Base-by-base conservation (phyloP, 1,140 invertebrate genomes). In the Scaptomyza hsui region DNA sequence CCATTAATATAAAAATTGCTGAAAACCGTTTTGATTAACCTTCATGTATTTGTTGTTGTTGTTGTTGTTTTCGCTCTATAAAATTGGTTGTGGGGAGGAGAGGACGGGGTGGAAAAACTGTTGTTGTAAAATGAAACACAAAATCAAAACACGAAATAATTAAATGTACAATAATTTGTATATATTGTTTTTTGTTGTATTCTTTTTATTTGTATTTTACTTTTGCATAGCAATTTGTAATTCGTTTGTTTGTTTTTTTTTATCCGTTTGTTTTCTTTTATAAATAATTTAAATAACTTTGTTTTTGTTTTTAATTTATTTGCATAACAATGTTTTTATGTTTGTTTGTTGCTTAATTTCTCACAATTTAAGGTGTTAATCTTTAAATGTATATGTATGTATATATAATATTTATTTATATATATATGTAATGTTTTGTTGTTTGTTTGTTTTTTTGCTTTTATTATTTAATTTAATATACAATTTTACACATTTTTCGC, bases 1-100 rank as follows among this genome's bases (percentile, higher is more conserved):
- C 81, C 82, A 62, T 88, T 77, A 81, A 86, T 85, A 78, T 72
- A 79, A 86, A 80, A 86, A 75, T 76, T 86, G 71, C 51, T 86
- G 81, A 86, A 86, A 86, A 86, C 81, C 81, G 70, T 86, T 86
- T 86, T 75, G 82, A 86, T 81, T 86, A 85, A 85, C 77, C 78
- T 57, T 77, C 39, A 44, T 60, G 48, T 63, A 10, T 35, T 49
- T 39, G 63, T 63, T 29, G 51, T 35, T 26, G 37, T 45, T 57
- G 35, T 62, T 44, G 35, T 67, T 64, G 24, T 55, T 68, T 77
- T 62, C 44, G 68, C 56, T 69, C 65, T 65, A 24, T 51, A 49
- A 48, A 37, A 29, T 10, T 57, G 56, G 51, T 63, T 78, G 51
- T 78, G 44, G 32, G 64, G 35, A 12, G 51, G 4, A 4, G 12